phyloP scores from a whole-genome alignment of 2,113 vertebrate species.

The Argyrosomus japonicus region DNA sequence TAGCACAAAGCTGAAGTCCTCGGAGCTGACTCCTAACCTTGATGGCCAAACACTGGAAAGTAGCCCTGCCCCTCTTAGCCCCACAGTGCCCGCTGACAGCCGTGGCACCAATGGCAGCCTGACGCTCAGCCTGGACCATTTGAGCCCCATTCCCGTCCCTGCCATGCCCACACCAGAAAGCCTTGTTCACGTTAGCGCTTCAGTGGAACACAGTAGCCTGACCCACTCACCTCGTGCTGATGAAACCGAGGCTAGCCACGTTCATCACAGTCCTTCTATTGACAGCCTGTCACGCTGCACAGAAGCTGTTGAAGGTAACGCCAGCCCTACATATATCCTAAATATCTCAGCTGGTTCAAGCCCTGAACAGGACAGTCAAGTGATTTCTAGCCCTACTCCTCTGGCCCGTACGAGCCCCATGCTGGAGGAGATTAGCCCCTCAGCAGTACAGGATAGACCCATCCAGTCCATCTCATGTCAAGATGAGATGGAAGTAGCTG shows the following conservation, averaged over 20 bases:
- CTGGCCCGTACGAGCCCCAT: slow-evolving; percentile 1
- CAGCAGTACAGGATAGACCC: background rate
- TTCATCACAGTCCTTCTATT: slow-evolving; percentile 24
- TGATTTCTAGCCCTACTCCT: slow-evolving; percentile 30
- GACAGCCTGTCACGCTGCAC: background rate
- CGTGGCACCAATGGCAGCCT: background rate
- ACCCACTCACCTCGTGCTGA: slow-evolving; percentile 42
- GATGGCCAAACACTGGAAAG: slow-evolving; percentile 65
- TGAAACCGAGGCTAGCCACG: slow-evolving; percentile 11
- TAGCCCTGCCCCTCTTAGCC: slow-evolving; percentile 7
- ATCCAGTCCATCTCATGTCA: background rate
- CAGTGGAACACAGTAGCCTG: slow-evolving; percentile 67
- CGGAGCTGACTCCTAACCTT: slow-evolving; percentile 12
- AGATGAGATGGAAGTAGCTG: slow-evolving; percentile 23
- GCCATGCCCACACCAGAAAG: slow-evolving; percentile 63
- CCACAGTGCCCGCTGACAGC: background rate
- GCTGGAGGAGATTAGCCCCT: background rate
- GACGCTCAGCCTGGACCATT: background rate
- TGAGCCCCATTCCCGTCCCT: background rate
- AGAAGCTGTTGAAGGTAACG: slow-evolving; percentile 17
- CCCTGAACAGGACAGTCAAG: slow-evolving; percentile 31
- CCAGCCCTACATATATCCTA: slow-evolving; percentile 10
- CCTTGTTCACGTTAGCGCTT: slow-evolving; percentile 67
- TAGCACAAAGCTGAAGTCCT: background rate
- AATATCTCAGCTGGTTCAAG: slow-evolving; percentile 18